Base-by-base conservation (phyloP, 2,888 invertebrate species). In the Asteroscopus sphinx region DNA sequence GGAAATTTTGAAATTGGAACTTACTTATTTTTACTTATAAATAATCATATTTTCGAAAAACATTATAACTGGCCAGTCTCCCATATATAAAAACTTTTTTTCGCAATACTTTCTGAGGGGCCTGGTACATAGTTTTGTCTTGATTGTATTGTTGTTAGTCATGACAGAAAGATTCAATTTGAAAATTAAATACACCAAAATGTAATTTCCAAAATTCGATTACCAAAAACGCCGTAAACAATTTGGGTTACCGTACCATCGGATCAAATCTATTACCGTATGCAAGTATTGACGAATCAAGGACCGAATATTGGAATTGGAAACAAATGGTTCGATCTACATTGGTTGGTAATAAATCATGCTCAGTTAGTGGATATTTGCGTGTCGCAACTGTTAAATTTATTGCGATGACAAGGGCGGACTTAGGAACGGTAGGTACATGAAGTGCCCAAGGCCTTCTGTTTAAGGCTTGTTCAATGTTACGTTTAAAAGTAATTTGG, bases 291-390 rank as follows among this genome's bases (percentile, higher is more conserved):
- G 75, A 72, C 74, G 69, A 66, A 74, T 56, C 57, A 56, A 68
- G 62, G 42, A 65, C 58, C 58, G 52, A 57, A 70, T 70, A 46
- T 33, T 61, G 54, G 68, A 62, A 68, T 68, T 56, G 61, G 61
- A 37, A 82, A 81, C 81, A 82, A 86, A 87, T 82, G 81, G 85
- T 77, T 75, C 68, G 70, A 67, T 78, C 76, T 80, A 76, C 70
- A 77, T 77, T 69, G 57, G 68, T 66, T 41, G 60, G 58, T 53
- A 57, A 87, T 91, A 90, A 90, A 91, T 92, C 88, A 87, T 79
- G 72, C 81, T 87, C 88, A 82, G 86, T 88, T 88, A 86, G 84
- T 84, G 76, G 83, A 88, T 87, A 91, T 91, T 92, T 90, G 91
- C 91, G 86, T 91, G 92, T 87, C 89, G 86, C 84, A 88, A 87